Percentiles rank a stretch among this genome's conserved stretches.
Conservation (phyloP, 2,797 vertebrate genomes). For the Myripristis jacobus region DNA sequence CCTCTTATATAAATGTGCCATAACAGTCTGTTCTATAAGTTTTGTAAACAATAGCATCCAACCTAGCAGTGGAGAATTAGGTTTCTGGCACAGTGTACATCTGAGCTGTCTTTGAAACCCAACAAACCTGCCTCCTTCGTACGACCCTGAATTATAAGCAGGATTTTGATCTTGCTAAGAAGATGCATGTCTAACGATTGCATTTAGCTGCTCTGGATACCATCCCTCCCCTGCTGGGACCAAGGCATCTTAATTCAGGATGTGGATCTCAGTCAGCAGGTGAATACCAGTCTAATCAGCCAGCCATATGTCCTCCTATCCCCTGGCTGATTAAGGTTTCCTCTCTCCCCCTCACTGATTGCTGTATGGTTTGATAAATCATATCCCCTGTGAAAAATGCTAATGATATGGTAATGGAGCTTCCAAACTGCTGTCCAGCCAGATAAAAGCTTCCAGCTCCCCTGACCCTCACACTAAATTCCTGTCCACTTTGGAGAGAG, state of each 20-base stretch:
- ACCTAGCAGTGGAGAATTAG: not conserved
- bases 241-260: constrained; percentile 72
- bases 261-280: constrained; percentile 77
- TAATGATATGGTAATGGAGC: constrained; percentile 64
- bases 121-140: constrained; percentile 11
- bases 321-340: constrained; percentile 65
- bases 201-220: constrained; percentile 48
- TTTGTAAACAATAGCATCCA: constrained; percentile 1
- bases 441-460: constrained; percentile 50
- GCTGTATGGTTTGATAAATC: constrained; percentile 72
- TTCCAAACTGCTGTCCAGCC: constrained; percentile 56
- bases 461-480: constrained; percentile 39
- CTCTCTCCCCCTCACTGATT: constrained; percentile 62
- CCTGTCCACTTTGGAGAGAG: constrained; percentile 3
- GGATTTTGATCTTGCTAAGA: constrained; percentile 51
- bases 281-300: constrained; percentile 73
- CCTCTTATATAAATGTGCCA: constrained; percentile 57
- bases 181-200: constrained; percentile 46
- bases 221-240: constrained; percentile 58
- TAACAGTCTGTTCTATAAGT: constrained; percentile 50
- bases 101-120: constrained; percentile 15
- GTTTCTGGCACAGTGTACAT: not conserved
- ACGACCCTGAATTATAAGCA: constrained; percentile 57
- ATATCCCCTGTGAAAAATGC: constrained; percentile 71
- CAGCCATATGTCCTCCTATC: constrained; percentile 75